Evolutionary conservation across 2,797 vertebrate genomes (phyloP).

Genomic region (Neosalanx taihuensis): DNA sequence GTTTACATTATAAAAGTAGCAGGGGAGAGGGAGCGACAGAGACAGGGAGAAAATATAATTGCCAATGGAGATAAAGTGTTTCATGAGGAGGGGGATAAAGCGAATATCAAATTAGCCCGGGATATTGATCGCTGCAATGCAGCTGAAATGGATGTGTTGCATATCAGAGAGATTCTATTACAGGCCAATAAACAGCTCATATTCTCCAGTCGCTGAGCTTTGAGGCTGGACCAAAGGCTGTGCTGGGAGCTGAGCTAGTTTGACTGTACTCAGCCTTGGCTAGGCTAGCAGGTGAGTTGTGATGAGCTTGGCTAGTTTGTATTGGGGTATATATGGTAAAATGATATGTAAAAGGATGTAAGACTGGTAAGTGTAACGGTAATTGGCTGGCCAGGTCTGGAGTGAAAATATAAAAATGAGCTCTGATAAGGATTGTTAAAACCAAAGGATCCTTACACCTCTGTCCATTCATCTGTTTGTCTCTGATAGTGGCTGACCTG

Average conservation of each 20-base stretch:
- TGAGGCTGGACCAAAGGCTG: slow-evolving; percentile 21
- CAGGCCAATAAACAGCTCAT: slow-evolving; percentile 66
- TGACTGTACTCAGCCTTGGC: neutral
- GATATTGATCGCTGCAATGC: slow-evolving; percentile 65
- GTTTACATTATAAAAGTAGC: slow-evolving; percentile 8
- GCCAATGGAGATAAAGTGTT: slow-evolving; percentile 58
- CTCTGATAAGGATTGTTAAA: no score
- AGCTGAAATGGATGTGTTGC: slow-evolving; percentile 62
- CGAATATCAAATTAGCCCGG: slow-evolving; percentile 72
- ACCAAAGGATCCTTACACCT: no score
- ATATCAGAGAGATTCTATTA: slow-evolving; percentile 73
- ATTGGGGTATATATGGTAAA: no score
- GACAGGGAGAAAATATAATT: slow-evolving; percentile 37
- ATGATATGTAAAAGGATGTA: no score
- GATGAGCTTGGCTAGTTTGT: no score
- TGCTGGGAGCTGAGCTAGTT: neutral
- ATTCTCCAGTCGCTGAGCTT: slow-evolving; percentile 44
- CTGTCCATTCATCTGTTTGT: no score
- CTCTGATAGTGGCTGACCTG: no score
- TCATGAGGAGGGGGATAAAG: slow-evolving; percentile 67
- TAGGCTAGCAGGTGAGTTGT: neutral
- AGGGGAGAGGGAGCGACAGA: slow-evolving; percentile 14
- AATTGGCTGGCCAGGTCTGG: no score
- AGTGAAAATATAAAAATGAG: no score
- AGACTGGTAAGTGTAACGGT: no score